Evolutionary conservation across 2,888 invertebrate genomes (phyloP), one percentile per base, ranked within the genome.

Genomic region (Melanotus villosus): DNA sequence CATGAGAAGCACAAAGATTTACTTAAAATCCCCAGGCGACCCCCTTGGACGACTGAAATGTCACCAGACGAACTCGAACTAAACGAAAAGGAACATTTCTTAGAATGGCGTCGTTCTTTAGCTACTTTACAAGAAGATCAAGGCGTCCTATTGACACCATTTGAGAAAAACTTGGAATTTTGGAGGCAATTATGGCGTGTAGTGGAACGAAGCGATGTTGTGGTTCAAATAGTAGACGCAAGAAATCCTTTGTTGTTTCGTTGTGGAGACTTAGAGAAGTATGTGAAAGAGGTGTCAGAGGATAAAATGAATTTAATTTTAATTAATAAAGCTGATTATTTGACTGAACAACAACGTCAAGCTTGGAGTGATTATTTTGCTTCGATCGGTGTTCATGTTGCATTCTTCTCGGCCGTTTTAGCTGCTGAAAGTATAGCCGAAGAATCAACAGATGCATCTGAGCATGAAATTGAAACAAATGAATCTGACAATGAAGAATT

Each of bases 101-200:
- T 99, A 0, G 90, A 93, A 64, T 99, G 99, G 99, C 88, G 98
- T 72, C 89, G 96, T 56, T 88, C 91, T 63, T 86, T 99, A 62
- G 93, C 96, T 1, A 83, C 90, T 21, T 82, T 96, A 12, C 94
- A 93, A 83, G 93, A 95, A 75, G 88, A 90, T 12, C 91, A 97
- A 45, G 92, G 91, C 0, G 87, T 98, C 1, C 87, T 94, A 0
- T 85, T 99, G 73, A 99, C 99, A 0, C 99, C 99, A 0, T 99
- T 97, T 84, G 99, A 99, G 81, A 94, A 96, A 80, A 99, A 99
- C 85, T 84, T 99, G 16, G 98, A 99, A 82, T 95, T 99, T 78
- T 99, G 99, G 99, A 90, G 98, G 52, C 99, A 99, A 83, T 84
- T 99, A 30, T 99, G 99, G 99, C 89, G 99, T 76, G 99, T 99